Conservation (phyloP, 2,113 vertebrate species). For the Pangasianodon gigas region DNA sequence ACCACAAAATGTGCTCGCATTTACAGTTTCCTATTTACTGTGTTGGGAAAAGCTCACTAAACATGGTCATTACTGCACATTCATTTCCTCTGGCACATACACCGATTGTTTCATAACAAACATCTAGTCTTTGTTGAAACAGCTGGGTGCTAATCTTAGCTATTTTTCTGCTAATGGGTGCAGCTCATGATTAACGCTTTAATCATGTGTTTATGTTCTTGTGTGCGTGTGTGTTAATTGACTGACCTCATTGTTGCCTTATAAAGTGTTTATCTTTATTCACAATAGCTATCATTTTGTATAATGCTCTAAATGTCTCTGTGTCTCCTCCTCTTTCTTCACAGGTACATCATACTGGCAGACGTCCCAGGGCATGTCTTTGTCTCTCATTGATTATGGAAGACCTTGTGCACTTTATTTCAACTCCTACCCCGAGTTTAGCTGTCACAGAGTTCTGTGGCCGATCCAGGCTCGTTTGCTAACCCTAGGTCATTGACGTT, state of each 20-base stretch:
- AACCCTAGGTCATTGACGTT: not conserved
- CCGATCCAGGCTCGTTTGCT: slow-evolving; percentile 14
- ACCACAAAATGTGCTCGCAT: not conserved
- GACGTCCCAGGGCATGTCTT: not conserved
- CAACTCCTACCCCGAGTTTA: slow-evolving; percentile 37
- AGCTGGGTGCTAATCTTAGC: slow-evolving; percentile 36
- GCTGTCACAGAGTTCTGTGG: slow-evolving; percentile 4
- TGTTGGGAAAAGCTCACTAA: not conserved
- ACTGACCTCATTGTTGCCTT: not conserved
- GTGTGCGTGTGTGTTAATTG: not conserved
- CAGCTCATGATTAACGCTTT: slow-evolving; percentile 17
- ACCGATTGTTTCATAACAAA: slow-evolving; percentile 15
- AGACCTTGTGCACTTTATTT: slow-evolving; percentile 45
- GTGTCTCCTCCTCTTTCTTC: not conserved
- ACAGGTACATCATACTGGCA: slow-evolving; percentile 15
- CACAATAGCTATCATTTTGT: not conserved
- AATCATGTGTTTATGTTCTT: slow-evolving; percentile 23
- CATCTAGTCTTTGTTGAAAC: slow-evolving; percentile 34
- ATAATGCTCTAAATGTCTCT: not conserved
- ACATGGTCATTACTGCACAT: slow-evolving; percentile 5
- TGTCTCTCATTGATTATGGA: slow-evolving; percentile 14
- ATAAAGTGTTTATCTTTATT: slow-evolving; percentile 19
- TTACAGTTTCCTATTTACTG: not conserved
- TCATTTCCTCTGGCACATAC: slow-evolving; percentile 18
- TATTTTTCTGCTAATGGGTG: slow-evolving; percentile 28